Evolutionary conservation across 1,140 invertebrate species (phyloP).

Genomic region (Idris sp.): DNA sequence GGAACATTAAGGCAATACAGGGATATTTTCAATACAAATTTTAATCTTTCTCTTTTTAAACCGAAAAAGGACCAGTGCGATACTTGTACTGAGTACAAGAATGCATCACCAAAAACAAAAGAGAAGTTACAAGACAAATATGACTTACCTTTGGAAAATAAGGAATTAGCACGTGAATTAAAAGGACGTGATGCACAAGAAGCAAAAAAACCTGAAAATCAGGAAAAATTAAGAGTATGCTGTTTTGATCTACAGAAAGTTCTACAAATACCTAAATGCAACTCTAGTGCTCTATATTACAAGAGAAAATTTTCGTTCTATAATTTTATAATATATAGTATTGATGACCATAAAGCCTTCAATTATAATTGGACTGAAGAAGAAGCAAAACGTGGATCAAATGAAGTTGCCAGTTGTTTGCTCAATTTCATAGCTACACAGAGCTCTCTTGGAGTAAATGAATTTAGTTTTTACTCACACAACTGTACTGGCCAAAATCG

Average conservation of each 20-base stretch:
- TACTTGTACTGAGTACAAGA: conserved; percentile 17
- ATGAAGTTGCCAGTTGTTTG: conserved; percentile 65
- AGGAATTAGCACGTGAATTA: conserved; percentile 15
- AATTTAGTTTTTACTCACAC: conserved; percentile 70
- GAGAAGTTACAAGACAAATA: conserved; percentile 8
- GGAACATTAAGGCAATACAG: conserved; percentile 8
- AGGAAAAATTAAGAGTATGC: conserved; percentile 32
- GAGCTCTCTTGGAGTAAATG: conserved; percentile 40
- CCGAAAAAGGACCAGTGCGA: conserved; percentile 30
- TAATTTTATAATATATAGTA: conserved; percentile 23
- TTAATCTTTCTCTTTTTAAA: conserved; percentile 20
- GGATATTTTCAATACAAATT: conserved; percentile 31
- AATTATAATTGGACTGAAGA: conserved; percentile 61
- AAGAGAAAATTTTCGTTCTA: conserved; percentile 18
- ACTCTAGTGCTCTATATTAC: conserved; percentile 41
- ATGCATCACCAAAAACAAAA: conserved; percentile 16
- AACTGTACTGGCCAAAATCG: conserved; percentile 76
- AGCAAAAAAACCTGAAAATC: conserved; percentile 6
- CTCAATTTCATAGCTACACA: conserved; percentile 55
- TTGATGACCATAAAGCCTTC: conserved; percentile 7
- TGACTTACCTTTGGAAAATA: conserved; percentile 19
- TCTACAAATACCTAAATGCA: conserved; percentile 53
- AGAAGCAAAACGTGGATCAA: conserved; percentile 57
- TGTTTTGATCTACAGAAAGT: conserved; percentile 67
- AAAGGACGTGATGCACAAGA: conserved; percentile 17